A percentile compares a stretch with the other conserved stretches of the same genome.
phyloP scores from a whole-genome alignment of 2,888 invertebrate genomes.

The Micropterix aruncella region DNA sequence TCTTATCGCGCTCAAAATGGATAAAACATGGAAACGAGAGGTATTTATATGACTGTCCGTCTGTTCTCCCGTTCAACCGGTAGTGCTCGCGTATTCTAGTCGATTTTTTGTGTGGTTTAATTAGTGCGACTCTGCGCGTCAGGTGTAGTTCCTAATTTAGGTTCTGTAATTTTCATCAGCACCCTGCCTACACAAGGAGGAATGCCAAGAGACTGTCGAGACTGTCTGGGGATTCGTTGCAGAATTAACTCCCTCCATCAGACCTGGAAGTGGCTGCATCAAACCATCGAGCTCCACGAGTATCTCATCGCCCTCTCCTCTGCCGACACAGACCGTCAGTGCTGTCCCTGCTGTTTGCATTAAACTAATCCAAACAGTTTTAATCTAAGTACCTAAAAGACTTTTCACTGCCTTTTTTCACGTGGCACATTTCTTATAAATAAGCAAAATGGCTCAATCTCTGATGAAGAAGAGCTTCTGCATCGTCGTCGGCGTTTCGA shows the following conservation, averaged over 20 bases:
- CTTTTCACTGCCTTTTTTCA: too few relatives aligned
- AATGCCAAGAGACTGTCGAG: slow-evolving; percentile 58
- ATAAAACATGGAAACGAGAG: slow-evolving; percentile 33
- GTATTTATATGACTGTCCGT: slow-evolving; percentile 22
- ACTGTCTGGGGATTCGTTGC: slow-evolving; percentile 79
- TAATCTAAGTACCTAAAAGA: neutral
- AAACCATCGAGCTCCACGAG: slow-evolving; percentile 78
- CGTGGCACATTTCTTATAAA: neutral
- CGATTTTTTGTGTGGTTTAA: slow-evolving; percentile 6
- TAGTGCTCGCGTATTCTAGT: slow-evolving; percentile 1
- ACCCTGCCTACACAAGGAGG: slow-evolving; percentile 40
- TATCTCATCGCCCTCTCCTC: slow-evolving; percentile 71
- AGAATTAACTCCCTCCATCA: slow-evolving; percentile 81
- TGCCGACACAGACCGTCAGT: slow-evolving; percentile 48
- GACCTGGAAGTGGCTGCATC: slow-evolving; percentile 92
- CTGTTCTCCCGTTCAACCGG: neutral
- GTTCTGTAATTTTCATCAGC: slow-evolving; percentile 28
- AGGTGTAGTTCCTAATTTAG: slow-evolving; percentile 15
- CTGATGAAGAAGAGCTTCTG: slow-evolving; percentile 31
- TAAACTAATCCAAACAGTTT: too few relatives aligned
- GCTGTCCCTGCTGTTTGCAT: slow-evolving; percentile 21
- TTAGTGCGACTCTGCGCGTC: slow-evolving; percentile 4
- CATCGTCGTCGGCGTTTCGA: slow-evolving; percentile 25
- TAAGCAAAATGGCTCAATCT: slow-evolving; percentile 29
- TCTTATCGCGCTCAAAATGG: slow-evolving; percentile 30